Conservation (phyloP, 2,113 vertebrate species). For the Mustela nigripes region DNA sequence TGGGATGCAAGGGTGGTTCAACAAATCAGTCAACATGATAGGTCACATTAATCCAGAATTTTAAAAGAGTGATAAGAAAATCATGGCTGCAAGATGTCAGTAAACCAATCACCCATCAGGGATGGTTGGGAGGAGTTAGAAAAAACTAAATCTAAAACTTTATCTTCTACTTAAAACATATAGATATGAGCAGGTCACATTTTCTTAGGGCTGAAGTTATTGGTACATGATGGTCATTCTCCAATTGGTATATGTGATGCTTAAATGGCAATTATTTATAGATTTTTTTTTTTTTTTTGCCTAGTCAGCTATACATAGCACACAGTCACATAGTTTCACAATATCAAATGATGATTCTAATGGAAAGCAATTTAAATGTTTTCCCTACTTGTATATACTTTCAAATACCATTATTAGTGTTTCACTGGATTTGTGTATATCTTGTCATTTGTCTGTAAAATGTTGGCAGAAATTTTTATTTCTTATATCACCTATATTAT, state of each 20-base stretch:
- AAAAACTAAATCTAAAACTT: not conserved
- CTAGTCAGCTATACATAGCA: not conserved
- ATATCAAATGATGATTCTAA: not conserved
- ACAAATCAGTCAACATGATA: too few species aligned
- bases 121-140: not conserved
- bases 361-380: not conserved
- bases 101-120: not conserved
- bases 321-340: not conserved
- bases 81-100: not conserved
- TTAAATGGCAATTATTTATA: not conserved
- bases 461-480: not conserved
- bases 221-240: not conserved
- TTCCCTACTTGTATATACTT: not conserved
- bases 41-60: not conserved
- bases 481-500: not conserved
- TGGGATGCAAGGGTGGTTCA: too few species aligned
- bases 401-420: not conserved
- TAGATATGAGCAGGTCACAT: not conserved
- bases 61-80: not conserved
- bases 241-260: not conserved
- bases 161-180: not conserved
- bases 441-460: not conserved
- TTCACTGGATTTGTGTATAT: not conserved
- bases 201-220: not conserved
- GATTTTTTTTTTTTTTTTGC: not conserved